phyloP scores from a whole-genome alignment of 2,888 invertebrate genomes.

The Lasiommata megera region DNA sequence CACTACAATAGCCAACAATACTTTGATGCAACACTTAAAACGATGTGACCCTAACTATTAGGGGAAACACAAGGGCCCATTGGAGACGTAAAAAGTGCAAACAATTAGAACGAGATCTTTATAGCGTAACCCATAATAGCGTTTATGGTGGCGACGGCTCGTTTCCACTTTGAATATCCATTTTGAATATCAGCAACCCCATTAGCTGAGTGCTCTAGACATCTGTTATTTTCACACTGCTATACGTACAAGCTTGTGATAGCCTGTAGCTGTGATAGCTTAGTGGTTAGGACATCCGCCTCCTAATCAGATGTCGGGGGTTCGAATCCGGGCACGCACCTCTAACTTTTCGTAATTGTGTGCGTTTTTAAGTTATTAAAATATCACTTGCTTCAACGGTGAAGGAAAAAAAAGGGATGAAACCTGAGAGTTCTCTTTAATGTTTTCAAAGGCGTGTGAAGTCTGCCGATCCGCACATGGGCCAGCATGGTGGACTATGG shows the following conservation, averaged over 20 bases:
- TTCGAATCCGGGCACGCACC: no score
- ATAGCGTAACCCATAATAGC: conserved; percentile 63
- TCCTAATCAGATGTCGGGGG: no score
- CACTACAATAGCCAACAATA: not conserved
- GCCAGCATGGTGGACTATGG: no score
- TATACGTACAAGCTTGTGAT: conserved; percentile 36
- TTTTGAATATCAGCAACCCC: conserved; percentile 40
- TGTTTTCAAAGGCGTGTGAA: no score
- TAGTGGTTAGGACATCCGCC: no score
- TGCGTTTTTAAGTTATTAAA: no score
- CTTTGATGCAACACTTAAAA: not conserved
- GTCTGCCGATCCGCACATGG: no score
- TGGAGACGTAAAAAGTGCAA: conserved; percentile 73
- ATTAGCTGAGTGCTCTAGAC: conserved; percentile 52
- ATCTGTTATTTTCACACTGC: conserved; percentile 47
- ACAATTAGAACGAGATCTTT: conserved; percentile 75
- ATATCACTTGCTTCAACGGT: no score
- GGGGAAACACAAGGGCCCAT: conserved; percentile 37
- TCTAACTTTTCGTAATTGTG: no score
- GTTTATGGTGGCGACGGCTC: conserved; percentile 65
- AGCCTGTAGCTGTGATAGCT: no score
- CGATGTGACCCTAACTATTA: conserved; percentile 16
- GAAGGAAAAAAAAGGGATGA: no score
- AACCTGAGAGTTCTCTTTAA: no score
- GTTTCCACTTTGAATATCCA: conserved; percentile 55